Base-by-base conservation (phyloP, 2,888 invertebrate species). In the Beris morrisii region DNA sequence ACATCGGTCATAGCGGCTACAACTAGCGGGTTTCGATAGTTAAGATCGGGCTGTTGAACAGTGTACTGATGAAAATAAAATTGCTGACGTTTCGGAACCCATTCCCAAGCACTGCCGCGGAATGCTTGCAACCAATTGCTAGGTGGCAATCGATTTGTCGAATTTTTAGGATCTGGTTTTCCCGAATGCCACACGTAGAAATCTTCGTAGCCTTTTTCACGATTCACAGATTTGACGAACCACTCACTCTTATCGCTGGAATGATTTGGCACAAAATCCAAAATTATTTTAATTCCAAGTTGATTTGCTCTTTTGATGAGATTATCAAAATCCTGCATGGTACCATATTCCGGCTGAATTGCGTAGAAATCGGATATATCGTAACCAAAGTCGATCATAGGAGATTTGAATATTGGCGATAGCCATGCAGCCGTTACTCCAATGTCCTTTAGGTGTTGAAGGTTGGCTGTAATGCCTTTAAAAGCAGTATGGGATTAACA, bases 201-300 rank as follows among this genome's bases (percentile, higher is more conserved):
- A 72, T 90, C 84, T n/a, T 83, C 83, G 74, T 86, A 90, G 0
- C 83, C 84, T 7, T 81, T 78, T 52, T 81, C 79, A n/a, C 75
- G 75, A 2, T 81, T 74, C 0, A 83, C 77, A 5, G 89, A 89
- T 69, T 83, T 81, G 53, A 78, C 71, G 75, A 92, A 92, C 92
- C 92, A 92, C 12, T 83, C 82, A 64, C 68, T 70, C 56, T 76
- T 72, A 5, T 73, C 70, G 66, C 76, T 76, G 4, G 76, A 73
- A 66, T 88, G 87, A 74, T 84, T 84, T 0, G 88, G 88, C 0
- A 88, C 87, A 72, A 88, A 85, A 75, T 88, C 88, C 55, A 88
- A 74, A 4, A 87, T 78, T 0, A 87, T 83, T 76, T 84, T 82
- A 2, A 83, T 71, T 9, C 77, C 79, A 2, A 82, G 70, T 0